Base-by-base conservation (phyloP, 2,797 vertebrate species). In the Sebastiscus albofasciatus region DNA sequence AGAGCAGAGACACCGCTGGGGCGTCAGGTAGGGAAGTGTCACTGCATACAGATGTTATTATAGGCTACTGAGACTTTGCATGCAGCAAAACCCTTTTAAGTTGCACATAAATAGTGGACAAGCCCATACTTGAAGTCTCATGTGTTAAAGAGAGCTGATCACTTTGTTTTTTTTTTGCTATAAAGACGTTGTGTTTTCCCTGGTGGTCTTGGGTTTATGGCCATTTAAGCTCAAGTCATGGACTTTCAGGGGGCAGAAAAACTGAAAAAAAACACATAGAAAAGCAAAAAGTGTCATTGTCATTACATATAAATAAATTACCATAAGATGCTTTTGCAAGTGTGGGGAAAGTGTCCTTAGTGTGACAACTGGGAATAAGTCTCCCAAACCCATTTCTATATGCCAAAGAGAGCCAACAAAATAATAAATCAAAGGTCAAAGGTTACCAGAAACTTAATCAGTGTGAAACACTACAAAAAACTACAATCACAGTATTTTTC, bases 21-120 rank as follows among this genome's bases (percentile, higher is more conserved):
- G 36, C 42, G 31, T 60, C 82, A 91, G 91, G 93, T 92, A 90
- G 24, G 90, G 26, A 54, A 13, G 10, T 42, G 76, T 22, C 65
- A 49, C 58, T 2, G 20, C 22, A 2, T 10, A 26, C 2, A 7
- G 42, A 11, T 64, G 10, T 36, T 27, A 31, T 5, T 4, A 42
- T 42, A 14, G 20, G 56, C 62, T 2, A 22, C 1, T 20, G 2
- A 56, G 4, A 56, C 4, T 34, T 72, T 33, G 26, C 13, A 18
- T 4, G 18, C 1, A 7, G 66, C 22, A 39, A 67, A 29, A 27
- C 6, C 1, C 1, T 16, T 13, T 24, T 22, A 6, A 59, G 13
- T 72, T 67, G 20, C 11, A 56, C 1, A 7, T 22, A 1, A 61
- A 18, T 7, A 29, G 39, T 18, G 14, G 33, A 55, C 46, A 39